These are phyloP conservation scores for Megalops atlanticus DNA, from an alignment of 2,113 vertebrate species.

Conservation along the genomic window DNA sequence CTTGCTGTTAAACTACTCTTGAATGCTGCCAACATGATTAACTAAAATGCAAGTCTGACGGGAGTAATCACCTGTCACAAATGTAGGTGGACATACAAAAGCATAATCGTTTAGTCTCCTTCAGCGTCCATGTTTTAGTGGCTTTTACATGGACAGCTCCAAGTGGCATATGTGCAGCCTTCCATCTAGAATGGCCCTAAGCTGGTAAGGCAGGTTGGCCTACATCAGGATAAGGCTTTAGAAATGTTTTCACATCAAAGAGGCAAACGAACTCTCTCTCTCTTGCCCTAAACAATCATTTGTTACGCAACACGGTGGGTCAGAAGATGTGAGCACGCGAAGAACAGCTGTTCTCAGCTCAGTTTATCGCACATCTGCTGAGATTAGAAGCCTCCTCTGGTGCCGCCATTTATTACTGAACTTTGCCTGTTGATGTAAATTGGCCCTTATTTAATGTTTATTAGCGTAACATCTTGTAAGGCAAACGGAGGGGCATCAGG, in stretches of 20 bases:
- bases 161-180: too few relatives aligned
- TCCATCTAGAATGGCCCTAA: too few relatives aligned
- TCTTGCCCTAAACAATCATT: neutral
- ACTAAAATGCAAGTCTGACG: too few relatives aligned
- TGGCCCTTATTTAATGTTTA: conserved; percentile 46
- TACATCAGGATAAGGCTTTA: neutral
- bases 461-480: conserved; percentile 35
- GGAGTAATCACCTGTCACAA: too few relatives aligned
- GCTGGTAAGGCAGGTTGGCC: neutral
- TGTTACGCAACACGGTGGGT: conserved; percentile 22
- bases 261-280: neutral
- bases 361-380: conserved; percentile 32
- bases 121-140: too few relatives aligned
- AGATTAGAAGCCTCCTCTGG: conserved; percentile 29
- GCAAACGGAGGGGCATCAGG: conserved; percentile 29
- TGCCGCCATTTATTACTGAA: conserved; percentile 30
- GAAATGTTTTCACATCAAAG: neutral
- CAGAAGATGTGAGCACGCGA: neutral
- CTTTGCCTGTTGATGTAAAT: conserved; percentile 30
- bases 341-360: conserved; percentile 23
- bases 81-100: too few relatives aligned
- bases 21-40: too few relatives aligned
- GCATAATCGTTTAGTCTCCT: too few relatives aligned
- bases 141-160: too few relatives aligned
- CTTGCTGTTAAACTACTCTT: too few relatives aligned